Evolutionary conservation across 1,140 invertebrate genomes (phyloP).

Genomic region (Drosophila fuyamai): DNA sequence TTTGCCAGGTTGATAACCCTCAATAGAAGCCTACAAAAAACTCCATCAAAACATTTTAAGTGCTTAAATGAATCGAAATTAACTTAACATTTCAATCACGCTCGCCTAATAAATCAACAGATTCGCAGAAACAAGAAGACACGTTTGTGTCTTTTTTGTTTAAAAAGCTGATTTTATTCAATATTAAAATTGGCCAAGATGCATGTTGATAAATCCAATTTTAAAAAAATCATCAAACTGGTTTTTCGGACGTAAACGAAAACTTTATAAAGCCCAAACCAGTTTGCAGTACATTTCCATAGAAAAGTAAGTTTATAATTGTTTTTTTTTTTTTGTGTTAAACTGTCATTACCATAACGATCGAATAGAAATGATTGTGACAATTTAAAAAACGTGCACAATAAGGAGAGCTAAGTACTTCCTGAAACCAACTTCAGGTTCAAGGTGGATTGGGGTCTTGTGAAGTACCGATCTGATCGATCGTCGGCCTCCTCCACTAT

Average conservation of each 20-base stretch:
- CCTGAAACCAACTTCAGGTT: conserved; percentile 35
- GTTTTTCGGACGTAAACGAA: conserved; percentile 55
- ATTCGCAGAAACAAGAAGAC: conserved; percentile 18
- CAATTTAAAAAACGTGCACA: conserved; percentile 31
- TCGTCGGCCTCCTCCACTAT: conserved; percentile 14
- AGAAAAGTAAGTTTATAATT: conserved; percentile 37
- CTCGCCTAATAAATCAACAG: conserved; percentile 40
- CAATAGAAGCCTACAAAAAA: background rate
- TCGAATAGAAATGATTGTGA: conserved; percentile 9
- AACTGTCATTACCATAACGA: conserved; percentile 8
- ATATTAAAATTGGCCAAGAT: conserved; percentile 62
- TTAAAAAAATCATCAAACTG: conserved; percentile 50
- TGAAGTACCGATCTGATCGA: conserved; percentile 23
- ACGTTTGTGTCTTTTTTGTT: no score
- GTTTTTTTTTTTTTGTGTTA: background rate
- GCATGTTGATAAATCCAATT: conserved; percentile 57
- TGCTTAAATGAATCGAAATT: background rate
- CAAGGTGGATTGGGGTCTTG: conserved; percentile 18
- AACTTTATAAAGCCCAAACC: conserved; percentile 48
- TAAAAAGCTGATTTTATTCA: conserved; percentile 9
- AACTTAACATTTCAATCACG: conserved; percentile 52
- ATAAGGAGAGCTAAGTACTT: conserved; percentile 26
- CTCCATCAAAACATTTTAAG: conserved; percentile 6
- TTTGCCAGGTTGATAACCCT: background rate
- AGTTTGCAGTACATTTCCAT: conserved; percentile 64